phyloP scores from a whole-genome alignment of 2,888 invertebrate species.

The Ptilodon capucinus region DNA sequence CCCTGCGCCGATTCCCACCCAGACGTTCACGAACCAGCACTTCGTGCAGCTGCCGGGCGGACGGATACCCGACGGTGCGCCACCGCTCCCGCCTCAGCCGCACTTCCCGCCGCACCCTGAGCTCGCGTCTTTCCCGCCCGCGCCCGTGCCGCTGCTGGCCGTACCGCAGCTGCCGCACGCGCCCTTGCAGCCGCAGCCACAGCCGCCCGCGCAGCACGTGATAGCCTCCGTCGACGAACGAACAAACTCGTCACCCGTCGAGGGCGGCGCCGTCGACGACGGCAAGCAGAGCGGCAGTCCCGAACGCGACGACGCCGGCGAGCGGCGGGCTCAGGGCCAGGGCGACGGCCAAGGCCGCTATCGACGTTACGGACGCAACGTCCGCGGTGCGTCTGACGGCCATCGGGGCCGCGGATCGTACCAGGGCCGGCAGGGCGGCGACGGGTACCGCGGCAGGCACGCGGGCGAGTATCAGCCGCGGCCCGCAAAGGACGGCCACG shows the following conservation, averaged over 20 bases:
- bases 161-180: constrained; percentile 41
- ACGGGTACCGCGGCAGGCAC: constrained; percentile 59
- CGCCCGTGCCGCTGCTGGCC: constrained; percentile 36
- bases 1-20: constrained; percentile 85
- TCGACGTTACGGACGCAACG: constrained; percentile 62
- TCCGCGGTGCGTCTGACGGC: constrained; percentile 69
- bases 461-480: constrained; percentile 59
- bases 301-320: constrained; percentile 58
- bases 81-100: constrained; percentile 81
- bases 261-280: constrained; percentile 56
- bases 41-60: constrained; percentile 81
- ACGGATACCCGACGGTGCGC: constrained; percentile 78
- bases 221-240: constrained; percentile 40
- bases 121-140: constrained; percentile 46
- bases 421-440: constrained; percentile 55
- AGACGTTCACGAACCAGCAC: constrained; percentile 93
- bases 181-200: constrained; percentile 28
- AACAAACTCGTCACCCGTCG: constrained; percentile 38
- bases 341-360: constrained; percentile 69
- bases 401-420: constrained; percentile 67
- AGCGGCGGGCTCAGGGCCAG: constrained; percentile 65
- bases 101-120: constrained; percentile 68
- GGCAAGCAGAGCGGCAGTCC: constrained; percentile 63
- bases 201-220: constrained; percentile 13
- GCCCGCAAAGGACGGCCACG: constrained; percentile 62